Evolutionary conservation across 1,140 invertebrate species (phyloP), one percentile per base, ranked within the genome.

Genomic region (Heliconius hermathena): DNA sequence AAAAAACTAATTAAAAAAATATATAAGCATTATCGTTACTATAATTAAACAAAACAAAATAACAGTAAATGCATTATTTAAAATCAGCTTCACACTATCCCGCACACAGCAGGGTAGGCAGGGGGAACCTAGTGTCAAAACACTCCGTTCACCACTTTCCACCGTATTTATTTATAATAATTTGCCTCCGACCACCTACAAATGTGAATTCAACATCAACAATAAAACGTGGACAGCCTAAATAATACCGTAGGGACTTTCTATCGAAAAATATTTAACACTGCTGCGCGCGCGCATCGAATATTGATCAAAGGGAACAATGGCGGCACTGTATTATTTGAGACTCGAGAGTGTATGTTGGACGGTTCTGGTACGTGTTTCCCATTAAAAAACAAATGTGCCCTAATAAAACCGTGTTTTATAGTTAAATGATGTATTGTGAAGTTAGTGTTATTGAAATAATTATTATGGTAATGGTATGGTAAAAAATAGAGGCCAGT

Each of bases 221-320:
- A 60, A 2, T 33, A 76, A 71, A 81, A 82, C 78, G 78, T 83
- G 82, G 72, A 81, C 82, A 73, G 82, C 80, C 41, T 78, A 82
- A 83, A 86, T 81, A 81, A 86, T 66, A 77, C 88, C 80, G 49
- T 79, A 77, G 86, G 77, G 86, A 91, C 91, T 92, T 92, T 92
- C 91, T 89, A 92, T 84, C 85, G 84, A 91, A 75, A 36, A 91
- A 92, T 89, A 92, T 91, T 91, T 90, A 88, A 90, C 89, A 90
- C 85, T 74, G 79, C 71, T 85, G 86, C 84, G 88, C 79, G 76
- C 83, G 85, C 87, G 84, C 82, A 88, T 88, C 78, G 88, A 90
- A 93, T 93, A 93, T 86, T 89, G 81, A 90, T 89, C 79, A 81
- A 77, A 46, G 74, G 80, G 79, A 91, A 91, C 89, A 89, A 90